Base-by-base conservation (phyloP, 2,888 invertebrate species). In the Penaeus monodon region DNA sequence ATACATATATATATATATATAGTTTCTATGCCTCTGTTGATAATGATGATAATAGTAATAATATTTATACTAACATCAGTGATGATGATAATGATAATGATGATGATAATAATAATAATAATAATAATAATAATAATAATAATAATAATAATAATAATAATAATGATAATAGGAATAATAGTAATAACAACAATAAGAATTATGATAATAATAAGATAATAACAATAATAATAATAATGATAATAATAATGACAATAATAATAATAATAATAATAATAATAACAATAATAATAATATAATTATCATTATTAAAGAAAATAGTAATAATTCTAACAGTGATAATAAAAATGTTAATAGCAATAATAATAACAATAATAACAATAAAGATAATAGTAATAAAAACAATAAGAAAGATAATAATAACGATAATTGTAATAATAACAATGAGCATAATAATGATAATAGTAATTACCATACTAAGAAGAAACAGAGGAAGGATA, bases 1-100 rank as follows among this genome's bases (percentile, higher is more conserved):
- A 73, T 73, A 73, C 33, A 73, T 73, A 73, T 73, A 73, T 73
- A 73, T 73, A 73, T 73, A 73, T 73, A 73, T 73, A 73, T 73
- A 14, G 33, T 38, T 38, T 38, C 33, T 38, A 38, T 3, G 33
- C 33, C 33, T 70, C n/a, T 70, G 14, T 70, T 27, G n/a, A 68
- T 68, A 70, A n/a, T 70, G 22, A 70, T 70, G 22, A 70, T 70
- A 70, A 70, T 70, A n/a, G 22, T 70, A 10, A 68, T 68, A 70
- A 70, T 70, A 70, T 70, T 27, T 70, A 70, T 70, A 70, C 24
- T 17, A 70, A 70, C 70, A n/a, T 2, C 27, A 27, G 33, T 14
- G 33, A 68, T 68, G 27, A n/a, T 70, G 22, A 27, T 70, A 70
- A 70, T 70, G 27, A 70, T 70, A 1, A 70, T 70, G 29, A 70